Evolutionary conservation across 2,797 vertebrate species (phyloP), one percentile per base, ranked within the genome.

Genomic region (Catostomus latipinnis): DNA sequence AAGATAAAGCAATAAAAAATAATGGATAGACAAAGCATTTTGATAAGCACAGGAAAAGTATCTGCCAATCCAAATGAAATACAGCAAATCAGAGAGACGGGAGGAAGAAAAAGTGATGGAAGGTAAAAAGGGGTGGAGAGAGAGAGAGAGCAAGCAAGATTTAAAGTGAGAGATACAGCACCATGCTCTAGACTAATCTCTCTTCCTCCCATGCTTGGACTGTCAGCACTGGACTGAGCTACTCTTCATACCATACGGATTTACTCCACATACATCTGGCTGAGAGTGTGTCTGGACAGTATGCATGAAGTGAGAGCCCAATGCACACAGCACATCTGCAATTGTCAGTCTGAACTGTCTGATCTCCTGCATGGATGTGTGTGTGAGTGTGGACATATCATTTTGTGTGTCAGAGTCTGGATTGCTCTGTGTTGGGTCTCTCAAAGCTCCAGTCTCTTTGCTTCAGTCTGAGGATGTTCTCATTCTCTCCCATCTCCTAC

Each of bases 81-180:
- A 84, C 6, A 84, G 34, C 43, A 79, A 82, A 52, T 71, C 12
- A 1, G 7, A 74, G n/a, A 22, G 14, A 67, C 48, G 2, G 34
- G 34, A 34, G 34, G 34, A 34, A 34, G 34, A 34, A 34, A 34
- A 34, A 34, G 34, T 3, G 34, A 34, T 34, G 34, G 34, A 34
- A 34, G 3, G 34, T 4, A 34, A 34, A 34, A 34, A 34, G 34
- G 2, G 2, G 3, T 34, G 34, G 34, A 34, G 34, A 54, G 11
- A 4, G 6, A 50, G 5, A 49, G 22, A 6, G 4, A 63, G 11
- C 53, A 8, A 53, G 18, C 22, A 7, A 61, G 46, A 68, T 54
- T 63, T 57, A 80, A 65, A 80, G 78, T 65, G 70, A 73, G 78
- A 49, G 70, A 80, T 45, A 57, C 2, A 45, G 49, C 22, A 46